Evolutionary conservation across 2,888 invertebrate species (phyloP), one percentile per base, ranked within the genome.

Genomic region (Pheosia tremula): DNA sequence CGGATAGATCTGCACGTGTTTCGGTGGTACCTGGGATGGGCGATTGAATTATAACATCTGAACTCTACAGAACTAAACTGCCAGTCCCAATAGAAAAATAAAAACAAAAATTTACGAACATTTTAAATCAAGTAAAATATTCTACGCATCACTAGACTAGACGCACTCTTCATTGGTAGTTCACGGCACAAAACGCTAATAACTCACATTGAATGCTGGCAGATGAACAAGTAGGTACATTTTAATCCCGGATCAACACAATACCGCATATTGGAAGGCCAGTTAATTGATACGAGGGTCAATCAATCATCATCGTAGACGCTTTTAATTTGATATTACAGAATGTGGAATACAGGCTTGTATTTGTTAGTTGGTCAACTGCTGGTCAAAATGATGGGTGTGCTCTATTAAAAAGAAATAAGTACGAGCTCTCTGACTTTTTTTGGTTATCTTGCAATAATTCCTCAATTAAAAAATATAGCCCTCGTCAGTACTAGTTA

Each of bases 271-370:
- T 63, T 62, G 58, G 62, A 53, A 63, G 52, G 57, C 60, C 57
- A 58, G 61, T 77, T 71, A 78, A 80, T 79, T 75, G 75, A 79
- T 80, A 70, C 62, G 61, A 53, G 79, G 81, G 75, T 78, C 50
- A 79, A 82, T 74, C 79, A 83, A 86, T 86, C 83, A 80, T 69
- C 65, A 78, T 76, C 72, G 78, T 75, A 63, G 24, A 58, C 38
- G 37, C 57, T 71, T 67, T 67, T 11, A 70, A 72, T 66, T 70
- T 61, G 54, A 57, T 63, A 65, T 69, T 63, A 67, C 63, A 59
- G 54, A 58, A 62, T 66, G 67, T 74, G 41, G 24, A 24, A 58
- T 47, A 55, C 38, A 60, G 8, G 10, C 10, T n/a, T 5, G 47
- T 24, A 43, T 52, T 43, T 39, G 49, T 43, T n/a, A 7, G 4